Evolutionary conservation across 2,113 vertebrate genomes (phyloP), one percentile per base, ranked within the genome.

Genomic region (Pavo muticus): DNA sequence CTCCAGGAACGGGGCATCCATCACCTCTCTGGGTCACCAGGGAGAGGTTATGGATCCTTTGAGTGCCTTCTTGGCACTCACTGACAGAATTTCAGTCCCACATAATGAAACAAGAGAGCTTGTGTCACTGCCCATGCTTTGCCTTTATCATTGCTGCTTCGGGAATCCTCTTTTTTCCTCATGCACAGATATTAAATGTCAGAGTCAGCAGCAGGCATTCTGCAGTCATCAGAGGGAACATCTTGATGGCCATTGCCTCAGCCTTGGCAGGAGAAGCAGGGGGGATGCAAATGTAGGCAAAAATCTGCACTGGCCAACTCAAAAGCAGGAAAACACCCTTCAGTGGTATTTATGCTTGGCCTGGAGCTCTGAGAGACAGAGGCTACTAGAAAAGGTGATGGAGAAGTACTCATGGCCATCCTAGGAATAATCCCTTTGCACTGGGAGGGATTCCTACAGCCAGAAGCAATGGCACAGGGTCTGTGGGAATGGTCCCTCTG

Each of bases 81-180:
- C 48, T 9, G 0, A 42, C 23, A 25, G 19, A 8, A 5, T 45
- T 84, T 64, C 63, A 91, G 21, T 15, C 44, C 48, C 39, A 32
- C 1, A 1, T 4, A 52, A 5, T 0, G 0, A 74, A 75, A 42
- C 0, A 6, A 42, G n/a, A 91, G 44, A 69, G 65, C 39, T 80
- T 17, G 47, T 44, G 10, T 24, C 0, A 1, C 39, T 37, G 44
- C 8, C 52, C 6, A 2, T 14, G 61, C 39, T 18, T 16, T 10
- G 70, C 48, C 40, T 85, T 72, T 1, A 18, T 45, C 5, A 5
- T 25, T 56, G 52, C 30, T 21, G 47, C 47, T 84, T 77, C 4
- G 3, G 20, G 56, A 94, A 93, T 86, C 56, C 65, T 94, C 61
- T 32, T 68, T 86, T 86, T 54, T 47, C 37, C 56, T 84, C 81